Evolutionary conservation across 2,888 invertebrate species (phyloP).

Genomic region (Xylophagus ater): DNA sequence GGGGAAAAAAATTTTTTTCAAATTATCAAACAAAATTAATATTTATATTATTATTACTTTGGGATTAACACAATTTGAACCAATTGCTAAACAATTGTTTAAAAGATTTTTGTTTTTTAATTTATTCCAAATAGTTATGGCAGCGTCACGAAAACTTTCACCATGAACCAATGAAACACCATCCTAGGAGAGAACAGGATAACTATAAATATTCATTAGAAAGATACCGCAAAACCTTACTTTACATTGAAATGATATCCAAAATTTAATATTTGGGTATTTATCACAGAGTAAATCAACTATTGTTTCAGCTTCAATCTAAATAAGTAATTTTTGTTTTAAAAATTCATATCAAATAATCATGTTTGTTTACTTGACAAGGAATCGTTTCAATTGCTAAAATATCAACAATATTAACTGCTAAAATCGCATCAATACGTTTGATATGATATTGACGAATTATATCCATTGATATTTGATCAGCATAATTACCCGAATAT

Average conservation of each 20-base stretch:
- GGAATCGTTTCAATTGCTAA: slow-evolving; percentile 90
- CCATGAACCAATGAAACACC: slow-evolving; percentile 70
- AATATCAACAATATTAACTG: slow-evolving; percentile 72
- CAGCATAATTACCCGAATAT: slow-evolving; percentile 76
- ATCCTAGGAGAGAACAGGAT: too few species aligned
- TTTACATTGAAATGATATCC: slow-evolving; percentile 81
- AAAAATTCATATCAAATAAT: too few species aligned
- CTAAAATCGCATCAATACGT: slow-evolving; percentile 64
- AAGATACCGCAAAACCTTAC: too few species aligned
- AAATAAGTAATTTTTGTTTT: background rate
- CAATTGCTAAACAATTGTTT: slow-evolving; percentile 63
- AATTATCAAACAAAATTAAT: too few species aligned
- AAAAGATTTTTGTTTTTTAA: slow-evolving; percentile 45
- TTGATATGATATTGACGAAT: slow-evolving; percentile 78
- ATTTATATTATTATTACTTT: too few species aligned
- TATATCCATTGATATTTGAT: slow-evolving; percentile 50
- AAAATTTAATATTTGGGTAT: slow-evolving; percentile 68
- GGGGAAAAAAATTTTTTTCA: too few species aligned
- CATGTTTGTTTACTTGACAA: slow-evolving; percentile 57
- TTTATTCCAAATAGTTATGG: slow-evolving; percentile 50
- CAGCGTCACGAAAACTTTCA: slow-evolving; percentile 59
- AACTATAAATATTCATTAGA: too few species aligned
- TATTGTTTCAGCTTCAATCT: slow-evolving; percentile 68
- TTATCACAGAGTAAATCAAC: slow-evolving; percentile 62
- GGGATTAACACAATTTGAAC: slow-evolving; percentile 78